Evolutionary conservation across 2,113 vertebrate genomes (phyloP).

Genomic region (Myanophis thanlyinensis): DNA sequence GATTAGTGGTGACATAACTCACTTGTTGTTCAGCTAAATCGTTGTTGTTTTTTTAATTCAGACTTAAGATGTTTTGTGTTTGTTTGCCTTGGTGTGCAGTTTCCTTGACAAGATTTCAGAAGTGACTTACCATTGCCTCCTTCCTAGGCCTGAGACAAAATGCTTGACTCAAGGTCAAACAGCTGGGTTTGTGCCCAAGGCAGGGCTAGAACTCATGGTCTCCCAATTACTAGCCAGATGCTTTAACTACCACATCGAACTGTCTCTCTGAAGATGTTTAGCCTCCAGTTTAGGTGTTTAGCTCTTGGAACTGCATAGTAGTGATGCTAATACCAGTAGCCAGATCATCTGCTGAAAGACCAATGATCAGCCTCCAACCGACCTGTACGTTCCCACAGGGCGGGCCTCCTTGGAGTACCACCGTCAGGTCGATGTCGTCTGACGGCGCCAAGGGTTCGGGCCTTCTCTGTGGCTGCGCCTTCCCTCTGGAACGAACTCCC

Average conservation of each 20-base stretch:
- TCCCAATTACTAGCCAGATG: not conserved
- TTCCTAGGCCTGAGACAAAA: not conserved
- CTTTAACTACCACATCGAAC: not conserved
- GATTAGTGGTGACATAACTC: not conserved
- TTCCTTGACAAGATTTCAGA: not conserved
- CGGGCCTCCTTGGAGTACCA: too few species aligned
- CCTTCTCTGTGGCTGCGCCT: too few species aligned
- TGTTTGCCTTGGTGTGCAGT: not conserved
- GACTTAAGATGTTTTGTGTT: not conserved
- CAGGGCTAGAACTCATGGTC: not conserved
- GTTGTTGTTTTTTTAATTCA: not conserved
- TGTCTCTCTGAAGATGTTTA: not conserved
- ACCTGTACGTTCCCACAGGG: too few species aligned
- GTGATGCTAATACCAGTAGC: not conserved
- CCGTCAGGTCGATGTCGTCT: too few species aligned
- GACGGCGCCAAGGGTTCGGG: too few species aligned
- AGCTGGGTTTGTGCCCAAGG: not conserved
- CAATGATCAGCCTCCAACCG: too few species aligned
- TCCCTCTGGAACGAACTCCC: too few species aligned
- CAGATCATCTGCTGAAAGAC: conserved; percentile 6
- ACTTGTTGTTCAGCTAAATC: not conserved
- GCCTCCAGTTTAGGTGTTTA: not conserved
- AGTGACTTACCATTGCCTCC: not conserved
- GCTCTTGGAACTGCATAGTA: not conserved
- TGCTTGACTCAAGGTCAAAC: not conserved